Conservation (phyloP, 1,140 invertebrate species). For the Oedothorax gibbosus region DNA sequence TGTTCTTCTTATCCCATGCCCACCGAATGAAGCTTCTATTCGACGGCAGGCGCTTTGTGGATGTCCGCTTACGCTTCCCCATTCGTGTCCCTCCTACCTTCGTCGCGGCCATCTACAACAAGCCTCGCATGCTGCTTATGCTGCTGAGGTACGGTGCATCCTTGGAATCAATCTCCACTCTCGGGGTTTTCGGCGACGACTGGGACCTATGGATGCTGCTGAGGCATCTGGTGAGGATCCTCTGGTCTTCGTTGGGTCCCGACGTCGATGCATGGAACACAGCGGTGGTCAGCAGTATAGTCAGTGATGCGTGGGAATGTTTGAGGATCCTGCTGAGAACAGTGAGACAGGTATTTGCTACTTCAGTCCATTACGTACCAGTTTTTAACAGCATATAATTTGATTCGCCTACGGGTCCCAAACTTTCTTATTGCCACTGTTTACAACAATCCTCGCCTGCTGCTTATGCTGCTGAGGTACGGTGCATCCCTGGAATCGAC, state of each 20-base stretch:
- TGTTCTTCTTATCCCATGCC: conserved; percentile 41
- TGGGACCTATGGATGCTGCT: conserved; percentile 39
- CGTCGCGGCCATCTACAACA: conserved; percentile 36
- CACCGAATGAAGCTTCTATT: conserved; percentile 17
- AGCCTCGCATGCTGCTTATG: conserved; percentile 5
- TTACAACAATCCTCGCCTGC: conserved; percentile 20
- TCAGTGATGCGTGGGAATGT: conserved; percentile 6
- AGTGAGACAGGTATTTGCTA: background rate
- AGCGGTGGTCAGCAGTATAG: background rate
- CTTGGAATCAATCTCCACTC: background rate
- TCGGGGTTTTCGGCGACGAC: background rate
- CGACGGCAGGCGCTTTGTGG: background rate
- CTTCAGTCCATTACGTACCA: too few species aligned
- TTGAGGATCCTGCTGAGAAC: conserved; percentile 27
- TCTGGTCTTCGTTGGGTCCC: conserved; percentile 12
- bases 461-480: conserved; percentile 1
- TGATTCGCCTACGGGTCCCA: background rate
- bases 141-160: conserved; percentile 12
- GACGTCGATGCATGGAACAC: background rate
- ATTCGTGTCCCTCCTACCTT: conserved; percentile 18
- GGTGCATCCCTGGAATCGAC: background rate
- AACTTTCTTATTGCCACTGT: conserved; percentile 11
- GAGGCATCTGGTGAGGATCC: conserved; percentile 11
- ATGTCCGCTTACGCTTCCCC: conserved; percentile 13
- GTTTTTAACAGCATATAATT: background rate